Percentiles rank a stretch among this genome's conserved stretches.
Evolutionary conservation across 2,888 invertebrate species (phyloP).

Genomic region (Pristionchus entomophagus): DNA sequence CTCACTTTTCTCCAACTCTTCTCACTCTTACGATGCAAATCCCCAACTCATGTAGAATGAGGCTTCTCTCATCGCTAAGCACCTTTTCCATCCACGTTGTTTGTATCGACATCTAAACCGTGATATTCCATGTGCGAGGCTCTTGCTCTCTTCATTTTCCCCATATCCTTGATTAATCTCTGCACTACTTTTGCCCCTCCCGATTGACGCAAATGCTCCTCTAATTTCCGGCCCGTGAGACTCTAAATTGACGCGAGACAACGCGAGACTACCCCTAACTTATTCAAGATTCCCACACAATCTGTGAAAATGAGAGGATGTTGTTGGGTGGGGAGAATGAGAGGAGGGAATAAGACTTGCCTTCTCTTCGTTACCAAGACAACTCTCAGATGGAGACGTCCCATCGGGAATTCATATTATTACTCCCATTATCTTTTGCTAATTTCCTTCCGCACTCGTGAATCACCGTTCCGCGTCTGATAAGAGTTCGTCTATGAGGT

Average conservation of each 20-base stretch:
- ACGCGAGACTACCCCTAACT: background rate
- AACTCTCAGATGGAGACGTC: background rate
- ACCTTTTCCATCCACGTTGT: background rate
- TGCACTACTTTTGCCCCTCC: background rate
- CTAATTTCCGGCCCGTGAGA: background rate
- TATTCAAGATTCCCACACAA: conserved; percentile 20
- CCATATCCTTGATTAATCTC: background rate
- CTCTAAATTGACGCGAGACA: too few relatives aligned
- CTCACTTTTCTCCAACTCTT: background rate
- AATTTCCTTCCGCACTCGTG: background rate
- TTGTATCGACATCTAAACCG: background rate
- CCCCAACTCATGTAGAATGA: background rate
- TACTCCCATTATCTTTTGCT: background rate
- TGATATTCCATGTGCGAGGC: too few relatives aligned
- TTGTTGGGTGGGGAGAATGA: background rate
- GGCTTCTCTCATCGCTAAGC: background rate
- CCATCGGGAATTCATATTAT: background rate
- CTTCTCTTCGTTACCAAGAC: background rate
- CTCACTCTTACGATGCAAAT: background rate
- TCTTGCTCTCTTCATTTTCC: too few relatives aligned
- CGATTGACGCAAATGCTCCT: background rate
- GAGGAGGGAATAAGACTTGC: background rate
- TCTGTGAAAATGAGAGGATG: conserved; percentile 33
- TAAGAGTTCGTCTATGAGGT: background rate
- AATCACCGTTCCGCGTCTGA: background rate